Percentiles rank a stretch among this genome's conserved stretches.
phyloP scores from a whole-genome alignment of 1,140 invertebrate genomes.

The Drosophila tristis region DNA sequence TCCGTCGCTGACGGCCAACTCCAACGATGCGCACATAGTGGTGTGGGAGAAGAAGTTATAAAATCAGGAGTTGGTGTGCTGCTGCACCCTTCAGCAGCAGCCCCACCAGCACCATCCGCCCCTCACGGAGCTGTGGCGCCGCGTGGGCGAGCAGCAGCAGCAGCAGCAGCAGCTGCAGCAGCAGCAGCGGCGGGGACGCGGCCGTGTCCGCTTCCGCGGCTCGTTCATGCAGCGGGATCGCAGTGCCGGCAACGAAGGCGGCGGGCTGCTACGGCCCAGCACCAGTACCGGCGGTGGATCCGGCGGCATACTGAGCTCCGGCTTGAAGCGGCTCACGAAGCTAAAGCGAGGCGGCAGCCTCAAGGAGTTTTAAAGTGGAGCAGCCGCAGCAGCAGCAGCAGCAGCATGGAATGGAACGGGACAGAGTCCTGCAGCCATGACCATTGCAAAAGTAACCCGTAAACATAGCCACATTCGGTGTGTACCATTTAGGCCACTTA shows the following conservation, averaged over 20 bases:
- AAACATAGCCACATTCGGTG: no score
- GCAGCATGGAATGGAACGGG: no score
- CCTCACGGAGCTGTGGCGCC: slow-evolving; percentile 57
- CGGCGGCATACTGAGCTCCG: slow-evolving; percentile 57
- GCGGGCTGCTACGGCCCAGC: not conserved
- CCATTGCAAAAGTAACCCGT: no score
- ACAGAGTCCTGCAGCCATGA: no score
- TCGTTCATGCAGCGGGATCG: slow-evolving; percentile 62
- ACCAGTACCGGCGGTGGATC: slow-evolving; percentile 2
- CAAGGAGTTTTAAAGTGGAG: slow-evolving; percentile 66
- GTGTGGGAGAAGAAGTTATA: slow-evolving; percentile 96
- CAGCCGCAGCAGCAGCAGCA: not conserved
- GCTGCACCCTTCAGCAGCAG: slow-evolving; percentile 70
- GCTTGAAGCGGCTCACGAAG: slow-evolving; percentile 72
- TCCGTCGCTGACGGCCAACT: slow-evolving; percentile 86
- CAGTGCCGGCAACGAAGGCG: slow-evolving; percentile 24
- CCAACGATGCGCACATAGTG: slow-evolving; percentile 93
- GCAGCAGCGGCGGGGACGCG: slow-evolving; percentile 47
- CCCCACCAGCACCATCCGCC: slow-evolving; percentile 68
- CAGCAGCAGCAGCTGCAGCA: slow-evolving; percentile 14
- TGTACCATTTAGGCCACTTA: no score
- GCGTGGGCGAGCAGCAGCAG: slow-evolving; percentile 42
- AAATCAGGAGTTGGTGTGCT: slow-evolving; percentile 83
- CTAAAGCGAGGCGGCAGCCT: slow-evolving; percentile 78
- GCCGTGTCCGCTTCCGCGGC: slow-evolving; percentile 71